phyloP scores from a whole-genome alignment of 2,888 invertebrate species.

The Phasia obesa region DNA sequence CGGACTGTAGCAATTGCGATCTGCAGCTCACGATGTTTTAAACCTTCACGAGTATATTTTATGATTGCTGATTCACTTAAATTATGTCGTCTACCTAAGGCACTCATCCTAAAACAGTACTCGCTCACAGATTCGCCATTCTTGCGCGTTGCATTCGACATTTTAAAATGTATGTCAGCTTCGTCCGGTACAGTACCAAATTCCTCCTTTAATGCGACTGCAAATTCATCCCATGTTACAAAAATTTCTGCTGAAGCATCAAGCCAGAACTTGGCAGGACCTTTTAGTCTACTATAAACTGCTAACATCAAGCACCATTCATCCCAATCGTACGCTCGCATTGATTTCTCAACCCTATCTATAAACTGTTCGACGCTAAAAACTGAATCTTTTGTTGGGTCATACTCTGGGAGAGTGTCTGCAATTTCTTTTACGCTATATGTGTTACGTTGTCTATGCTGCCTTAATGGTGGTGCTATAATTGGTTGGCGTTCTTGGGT shows the following conservation, averaged over 20 bases:
- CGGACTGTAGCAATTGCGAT: slow-evolving; percentile 12
- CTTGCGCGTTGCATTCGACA: slow-evolving; percentile 36
- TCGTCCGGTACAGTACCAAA: slow-evolving; percentile 42
- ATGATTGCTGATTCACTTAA: no score
- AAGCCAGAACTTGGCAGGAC: neutral
- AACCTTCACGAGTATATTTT: no score
- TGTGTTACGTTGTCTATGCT: no score
- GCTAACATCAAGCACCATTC: neutral
- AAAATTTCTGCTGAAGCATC: neutral
- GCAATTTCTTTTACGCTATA: no score
- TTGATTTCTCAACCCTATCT: neutral
- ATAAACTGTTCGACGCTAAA: slow-evolving; percentile 1
- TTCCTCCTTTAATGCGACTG: slow-evolving; percentile 31
- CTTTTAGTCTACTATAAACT: neutral
- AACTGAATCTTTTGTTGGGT: no score
- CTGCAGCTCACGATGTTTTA: slow-evolving; percentile 32
- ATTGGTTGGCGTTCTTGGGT: no score
- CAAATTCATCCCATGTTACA: slow-evolving; percentile 13
- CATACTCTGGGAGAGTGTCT: no score
- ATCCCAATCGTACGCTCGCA: neutral
- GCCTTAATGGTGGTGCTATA: no score
- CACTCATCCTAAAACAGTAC: slow-evolving; percentile 59
- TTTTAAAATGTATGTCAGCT: slow-evolving; percentile 57
- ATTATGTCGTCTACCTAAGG: no score
- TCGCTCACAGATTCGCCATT: slow-evolving; percentile 42